These are phyloP conservation scores for Bos taurus DNA, from an alignment of 2,113 vertebrate species.

Conservation along the genomic window ARS-UCD2.0 NC_037332.1:90054501-90055000, in stretches of 20 bases:
- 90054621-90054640: too few species aligned
- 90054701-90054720: background rate
- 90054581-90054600: background rate
- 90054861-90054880: background rate
- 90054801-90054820: background rate
- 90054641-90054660: background rate
- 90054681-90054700: background rate
- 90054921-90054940: background rate
- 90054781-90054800: background rate
- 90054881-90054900: background rate
- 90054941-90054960: background rate
- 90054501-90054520: background rate
- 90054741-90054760: background rate
- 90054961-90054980: background rate
- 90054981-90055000: background rate
- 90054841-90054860: background rate
- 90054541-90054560: background rate
- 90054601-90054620: background rate
- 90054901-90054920: background rate
- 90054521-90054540: fast-evolving
- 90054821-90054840: background rate
- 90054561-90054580: background rate
- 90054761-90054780: background rate
- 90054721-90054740: background rate
- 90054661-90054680: background rate